Evolutionary conservation across 2,888 invertebrate species (phyloP), one percentile per base, ranked within the genome.

Genomic region (Abrostola triplasia): DNA sequence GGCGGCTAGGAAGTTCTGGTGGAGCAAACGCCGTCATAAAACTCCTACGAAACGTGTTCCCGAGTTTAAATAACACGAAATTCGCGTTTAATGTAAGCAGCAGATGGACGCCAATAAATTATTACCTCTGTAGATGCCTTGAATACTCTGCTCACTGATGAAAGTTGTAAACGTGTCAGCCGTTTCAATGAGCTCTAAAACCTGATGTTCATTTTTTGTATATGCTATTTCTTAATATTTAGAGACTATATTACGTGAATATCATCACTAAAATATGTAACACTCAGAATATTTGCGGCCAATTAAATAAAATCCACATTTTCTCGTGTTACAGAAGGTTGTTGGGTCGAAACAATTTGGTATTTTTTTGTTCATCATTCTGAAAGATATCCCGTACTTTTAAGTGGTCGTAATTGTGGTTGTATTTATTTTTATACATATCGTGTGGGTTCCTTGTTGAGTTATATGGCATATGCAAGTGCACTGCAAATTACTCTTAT

Each of bases 71-170:
- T 86, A 85, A 84, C 79, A 78, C 81, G 67, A 84, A 85, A 82
- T 86, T 84, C 75, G 77, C 77, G 79, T 86, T 85, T 82, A 83
- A 84, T 85, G 82, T 80, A 81, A 84, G 83, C 86, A 86, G 85
- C 88, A 88, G 88, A 90, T 88, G 88, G 82, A 85, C 78, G 82
- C 76, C 75, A 68, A 85, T 89, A 88, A 90, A 88, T 90, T 87
- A 89, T 85, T 80, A 76, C 72, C 64, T 72, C 70, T 56, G 77
- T 80, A 63, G 35, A 56, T 41, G 24, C 13, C 44, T 82, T 84
- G 83, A 84, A 85, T 79, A 67, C 67, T 47, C 71, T 67, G 80
- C 80, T 83, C 82, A 83, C 81, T 75, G 84, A 82, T 78, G 79
- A 79, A 84, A 84, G 76, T 79, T 80, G 64, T 84, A 77, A 84